A percentile compares a stretch with the other conserved stretches of the same genome.
phyloP scores from a whole-genome alignment of 1,140 invertebrate genomes.

The Zaprionus tsacasi region DNA sequence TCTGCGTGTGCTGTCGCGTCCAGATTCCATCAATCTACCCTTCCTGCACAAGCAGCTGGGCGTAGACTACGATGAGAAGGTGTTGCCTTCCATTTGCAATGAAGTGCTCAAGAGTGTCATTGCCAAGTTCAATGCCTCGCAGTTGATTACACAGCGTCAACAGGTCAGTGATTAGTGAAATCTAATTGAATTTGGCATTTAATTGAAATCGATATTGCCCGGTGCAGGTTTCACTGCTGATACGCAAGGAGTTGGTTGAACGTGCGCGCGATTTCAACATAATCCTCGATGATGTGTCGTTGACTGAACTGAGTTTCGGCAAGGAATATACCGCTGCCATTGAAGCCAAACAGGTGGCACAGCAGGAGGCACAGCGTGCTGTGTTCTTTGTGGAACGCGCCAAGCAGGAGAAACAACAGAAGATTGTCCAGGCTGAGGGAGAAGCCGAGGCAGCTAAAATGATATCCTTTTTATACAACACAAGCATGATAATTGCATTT shows the following conservation, averaged over 20 bases:
- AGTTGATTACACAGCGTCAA: constrained; percentile 99
- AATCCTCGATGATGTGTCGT: constrained; percentile 99
- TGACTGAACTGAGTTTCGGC: constrained; percentile 99
- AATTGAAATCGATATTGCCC: constrained; percentile 10
- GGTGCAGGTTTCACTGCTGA: constrained; percentile 92
- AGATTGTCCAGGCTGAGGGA: constrained; percentile 99
- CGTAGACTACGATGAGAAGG: constrained; percentile 95
- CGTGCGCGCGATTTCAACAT: constrained; percentile 99
- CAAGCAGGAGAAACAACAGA: constrained; percentile 99
- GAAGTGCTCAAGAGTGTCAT: constrained; percentile 99
- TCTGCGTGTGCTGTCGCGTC: constrained; percentile 96
- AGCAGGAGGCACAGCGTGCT: constrained; percentile 99
- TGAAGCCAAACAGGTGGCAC: constrained; percentile 99
- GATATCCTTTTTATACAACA: constrained; percentile 91
- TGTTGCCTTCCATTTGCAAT: constrained; percentile 99
- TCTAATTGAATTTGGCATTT: constrained; percentile 22
- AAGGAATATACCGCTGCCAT: constrained; percentile 99
- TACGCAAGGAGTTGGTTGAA: constrained; percentile 96
- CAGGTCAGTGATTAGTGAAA: constrained; percentile 87
- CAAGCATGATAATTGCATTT: neutral
- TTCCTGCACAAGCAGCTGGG: constrained; percentile 95
- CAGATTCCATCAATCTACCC: constrained; percentile 92
- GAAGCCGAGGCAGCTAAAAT: constrained; percentile 99
- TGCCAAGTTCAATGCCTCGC: constrained; percentile 99
- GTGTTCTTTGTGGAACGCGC: constrained; percentile 99